Evolutionary conservation across 2,113 vertebrate genomes (phyloP), one percentile per base, ranked within the genome.

Genomic region (Maccullochella peelii): DNA sequence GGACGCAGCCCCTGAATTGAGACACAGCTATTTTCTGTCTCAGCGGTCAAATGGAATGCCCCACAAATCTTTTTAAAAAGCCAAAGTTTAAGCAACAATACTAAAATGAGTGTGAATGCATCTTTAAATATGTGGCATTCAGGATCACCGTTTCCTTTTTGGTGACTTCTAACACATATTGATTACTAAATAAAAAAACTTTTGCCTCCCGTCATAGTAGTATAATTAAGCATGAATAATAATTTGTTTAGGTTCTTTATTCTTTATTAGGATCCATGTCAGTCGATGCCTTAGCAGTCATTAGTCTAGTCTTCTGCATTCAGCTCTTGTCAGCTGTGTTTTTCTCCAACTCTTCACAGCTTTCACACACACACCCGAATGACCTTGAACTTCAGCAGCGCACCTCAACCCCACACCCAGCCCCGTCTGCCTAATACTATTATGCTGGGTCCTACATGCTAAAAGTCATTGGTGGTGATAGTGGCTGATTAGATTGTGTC

Each of bases 401-500:
- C 84, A 85, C 82, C 87, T 86, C 79, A 72, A 84, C 84, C 77
- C 82, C 77, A 57, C 79, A 82, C 87, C 84, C 33, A 33, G 5
- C 33, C 77, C 47, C 44, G 71, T 79, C 87, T 88, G 85, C 89
- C 81, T 94, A 91, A 94, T 93, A 91, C 83, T 80, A 93, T 94
- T 94, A 94, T 77, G 82, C 68, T 1, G 50, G 69, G 86, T 58
- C 90, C 88, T 88, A 89, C 89, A 92, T 83, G 91, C 90, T 92
- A 92, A 90, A 93, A 93, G 91, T 95, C 92, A 91, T 88, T 88
- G 89, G 87, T 89, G 89, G 92, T 92, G 94, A 93, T 95, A 87
- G 89, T 65, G 86, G 87, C 89, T 93, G 92, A 94, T 95, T 95
- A 93, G 92, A 95, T 94, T 94, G 91, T 94, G 92, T 92, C 89